Conservation (phyloP, 1,140 invertebrate species). For the Pseudomyrmex pallidus region DNA sequence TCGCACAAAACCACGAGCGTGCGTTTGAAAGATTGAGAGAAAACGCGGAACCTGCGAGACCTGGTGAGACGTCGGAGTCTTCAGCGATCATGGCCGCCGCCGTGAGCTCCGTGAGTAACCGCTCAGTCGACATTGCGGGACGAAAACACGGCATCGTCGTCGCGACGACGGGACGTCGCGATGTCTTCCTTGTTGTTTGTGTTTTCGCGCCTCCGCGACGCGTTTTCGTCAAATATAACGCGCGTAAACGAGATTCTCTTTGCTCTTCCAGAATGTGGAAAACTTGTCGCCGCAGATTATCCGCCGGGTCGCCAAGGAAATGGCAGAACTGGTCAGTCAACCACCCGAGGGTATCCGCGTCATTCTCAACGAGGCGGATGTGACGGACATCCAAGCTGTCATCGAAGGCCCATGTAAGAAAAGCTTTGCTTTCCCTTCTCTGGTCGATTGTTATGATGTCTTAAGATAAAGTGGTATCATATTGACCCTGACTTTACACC, state of each 20-base stretch:
- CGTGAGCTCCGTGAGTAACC: conserved; percentile 80
- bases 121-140: neutral
- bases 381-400: conserved; percentile 96
- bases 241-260: too few species aligned
- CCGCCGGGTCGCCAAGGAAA: conserved; percentile 92
- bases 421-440: neutral
- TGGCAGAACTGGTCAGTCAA: conserved; percentile 90
- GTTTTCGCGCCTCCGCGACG: neutral
- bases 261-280: conserved; percentile 91
- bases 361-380: conserved; percentile 94
- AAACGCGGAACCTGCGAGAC: conserved; percentile 42
- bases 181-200: conserved; percentile 60
- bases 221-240: too few species aligned
- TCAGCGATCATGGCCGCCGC: conserved; percentile 75
- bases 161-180: neutral
- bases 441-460: neutral
- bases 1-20: conserved; percentile 61
- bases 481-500: conserved; percentile 24
- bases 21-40: conserved; percentile 51
- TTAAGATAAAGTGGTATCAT: neutral
- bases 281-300: conserved; percentile 97
- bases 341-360: conserved; percentile 96
- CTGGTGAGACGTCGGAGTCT: conserved; percentile 53
- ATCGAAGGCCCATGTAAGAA: conserved; percentile 93
- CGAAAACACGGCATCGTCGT: conserved; percentile 29